These are phyloP conservation scores for Chiloscyllium plagiosum DNA, from an alignment of 2,113 vertebrate species.

Conservation along the genomic window DNA sequence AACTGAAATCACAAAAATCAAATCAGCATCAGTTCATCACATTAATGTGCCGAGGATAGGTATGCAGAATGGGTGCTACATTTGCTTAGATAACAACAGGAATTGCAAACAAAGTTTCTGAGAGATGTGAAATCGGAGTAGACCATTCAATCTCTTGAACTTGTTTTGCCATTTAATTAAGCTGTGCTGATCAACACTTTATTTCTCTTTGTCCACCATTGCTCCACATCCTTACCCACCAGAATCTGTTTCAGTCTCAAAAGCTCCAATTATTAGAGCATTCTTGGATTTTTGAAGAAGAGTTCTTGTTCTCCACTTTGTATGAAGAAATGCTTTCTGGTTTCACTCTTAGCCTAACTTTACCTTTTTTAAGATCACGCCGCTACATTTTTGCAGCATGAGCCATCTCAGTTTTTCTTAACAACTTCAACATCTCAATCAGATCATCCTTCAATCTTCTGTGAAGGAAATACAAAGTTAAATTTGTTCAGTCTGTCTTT, in stretches of 20 bases:
- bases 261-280: background rate
- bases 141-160: background rate
- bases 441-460: background rate
- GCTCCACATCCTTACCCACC: background rate
- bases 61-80: background rate
- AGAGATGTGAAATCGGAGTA: background rate
- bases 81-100: background rate
- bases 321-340: background rate
- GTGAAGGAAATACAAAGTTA: background rate
- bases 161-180: background rate
- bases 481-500: background rate
- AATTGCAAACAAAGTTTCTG: background rate
- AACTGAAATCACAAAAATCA: background rate
- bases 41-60: background rate
- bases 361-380: background rate
- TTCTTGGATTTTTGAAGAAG: background rate
- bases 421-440: background rate
- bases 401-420: background rate
- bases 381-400: background rate
- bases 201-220: background rate
- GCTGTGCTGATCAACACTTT: background rate
- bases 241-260: background rate
- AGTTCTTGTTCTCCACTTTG: background rate
- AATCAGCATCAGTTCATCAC: background rate
- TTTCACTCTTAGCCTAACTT: background rate